Percentiles rank a stretch among this genome's conserved stretches.
Evolutionary conservation across 2,888 invertebrate genomes (phyloP).

Genomic region (Silvanus unidentatus): DNA sequence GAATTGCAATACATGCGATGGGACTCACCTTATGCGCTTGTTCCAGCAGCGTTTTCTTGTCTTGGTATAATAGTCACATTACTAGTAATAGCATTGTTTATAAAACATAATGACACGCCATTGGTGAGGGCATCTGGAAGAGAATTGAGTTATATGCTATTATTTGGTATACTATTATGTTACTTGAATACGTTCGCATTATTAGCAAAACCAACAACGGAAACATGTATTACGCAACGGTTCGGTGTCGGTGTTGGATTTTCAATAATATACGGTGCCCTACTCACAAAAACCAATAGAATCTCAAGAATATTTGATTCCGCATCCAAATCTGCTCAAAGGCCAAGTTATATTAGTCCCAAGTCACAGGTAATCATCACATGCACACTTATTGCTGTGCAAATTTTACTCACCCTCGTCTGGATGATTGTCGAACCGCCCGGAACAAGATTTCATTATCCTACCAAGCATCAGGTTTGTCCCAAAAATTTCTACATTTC

Average conservation of each 20-base stretch:
- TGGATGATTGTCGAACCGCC: conserved; percentile 66
- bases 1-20: conserved; percentile 60
- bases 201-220: conserved; percentile 52
- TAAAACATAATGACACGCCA: conserved; percentile 60
- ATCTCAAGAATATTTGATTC: conserved; percentile 60
- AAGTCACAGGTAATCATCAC: conserved; percentile 56
- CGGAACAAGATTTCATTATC: conserved; percentile 52
- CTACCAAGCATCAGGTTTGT: conserved; percentile 49
- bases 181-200: conserved; percentile 59
- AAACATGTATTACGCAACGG: conserved; percentile 56
- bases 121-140: conserved; percentile 58
- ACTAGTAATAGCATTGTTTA: conserved; percentile 56
- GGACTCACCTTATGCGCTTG: conserved; percentile 59
- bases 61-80: conserved; percentile 58
- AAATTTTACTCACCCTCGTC: conserved; percentile 54
- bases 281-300: conserved; percentile 62
- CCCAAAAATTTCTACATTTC: background rate
- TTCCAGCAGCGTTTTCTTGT: conserved; percentile 57
- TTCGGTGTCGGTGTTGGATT: conserved; percentile 63
- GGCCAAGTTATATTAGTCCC: conserved; percentile 61
- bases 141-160: conserved; percentile 58
- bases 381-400: conserved; percentile 49
- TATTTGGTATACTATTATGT: conserved; percentile 57
- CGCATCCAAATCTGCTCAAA: conserved; percentile 55
- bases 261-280: conserved; percentile 58